Percentiles rank a stretch among this genome's conserved stretches.
Evolutionary conservation across 2,113 vertebrate species (phyloP).

Genomic region (Nesogale talazaci): DNA sequence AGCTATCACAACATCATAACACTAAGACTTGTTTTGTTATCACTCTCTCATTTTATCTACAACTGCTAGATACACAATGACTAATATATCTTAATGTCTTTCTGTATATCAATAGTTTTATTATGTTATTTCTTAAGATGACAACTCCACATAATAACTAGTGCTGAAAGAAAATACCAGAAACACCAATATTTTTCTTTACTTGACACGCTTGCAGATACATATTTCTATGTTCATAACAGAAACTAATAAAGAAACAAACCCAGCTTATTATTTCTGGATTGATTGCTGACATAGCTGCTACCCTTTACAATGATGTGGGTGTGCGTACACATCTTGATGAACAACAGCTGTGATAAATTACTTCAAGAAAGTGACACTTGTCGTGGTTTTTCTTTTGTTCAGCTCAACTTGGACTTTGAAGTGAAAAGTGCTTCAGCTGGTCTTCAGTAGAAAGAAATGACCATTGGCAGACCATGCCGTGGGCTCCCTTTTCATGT

Average conservation of each 20-base stretch:
- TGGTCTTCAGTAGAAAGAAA: not conserved
- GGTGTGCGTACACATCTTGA: constrained; percentile 44
- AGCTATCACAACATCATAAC: constrained; percentile 34
- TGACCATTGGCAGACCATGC: too few species aligned
- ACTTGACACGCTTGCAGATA: constrained; percentile 58
- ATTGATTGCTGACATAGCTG: constrained; percentile 65
- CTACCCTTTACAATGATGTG: constrained; percentile 40
- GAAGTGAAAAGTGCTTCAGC: not conserved
- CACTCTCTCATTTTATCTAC: not conserved
- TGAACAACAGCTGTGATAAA: constrained; percentile 42
- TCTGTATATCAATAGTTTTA: constrained; percentile 68
- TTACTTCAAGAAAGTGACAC: constrained; percentile 55
- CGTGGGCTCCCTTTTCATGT: too few species aligned
- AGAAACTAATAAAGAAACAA: constrained; percentile 66
- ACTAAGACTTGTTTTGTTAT: not conserved
- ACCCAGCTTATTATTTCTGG: constrained; percentile 59
- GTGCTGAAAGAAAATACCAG: constrained; percentile 53
- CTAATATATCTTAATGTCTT: constrained; percentile 55
- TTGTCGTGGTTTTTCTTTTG: not conserved
- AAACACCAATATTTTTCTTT: constrained; percentile 60
- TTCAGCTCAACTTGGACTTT: not conserved
- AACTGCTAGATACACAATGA: not conserved
- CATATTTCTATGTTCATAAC: constrained; percentile 63
- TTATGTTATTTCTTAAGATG: constrained; percentile 62
- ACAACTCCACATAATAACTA: constrained; percentile 64